Conservation (phyloP, 2,113 vertebrate genomes). For the Panthera leo region DNA sequence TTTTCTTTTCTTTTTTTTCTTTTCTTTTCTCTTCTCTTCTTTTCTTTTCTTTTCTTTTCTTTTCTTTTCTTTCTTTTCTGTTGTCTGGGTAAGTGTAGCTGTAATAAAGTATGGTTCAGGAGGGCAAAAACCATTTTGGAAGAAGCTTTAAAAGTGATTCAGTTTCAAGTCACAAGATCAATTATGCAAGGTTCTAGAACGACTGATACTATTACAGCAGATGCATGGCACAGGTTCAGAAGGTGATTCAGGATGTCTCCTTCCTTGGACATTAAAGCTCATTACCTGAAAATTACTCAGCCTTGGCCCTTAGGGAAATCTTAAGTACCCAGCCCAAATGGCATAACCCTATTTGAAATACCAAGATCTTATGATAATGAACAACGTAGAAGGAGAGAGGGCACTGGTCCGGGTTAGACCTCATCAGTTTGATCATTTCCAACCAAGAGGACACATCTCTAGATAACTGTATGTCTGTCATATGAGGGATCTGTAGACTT, state of each 20-base stretch:
- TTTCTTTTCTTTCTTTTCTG: not conserved
- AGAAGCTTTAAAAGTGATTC: constrained; percentile 29
- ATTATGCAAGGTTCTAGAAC: constrained; percentile 42
- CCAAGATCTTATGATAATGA: constrained; percentile 47
- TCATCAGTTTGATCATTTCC: not conserved
- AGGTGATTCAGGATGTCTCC: constrained; percentile 63
- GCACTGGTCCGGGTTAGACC: not conserved
- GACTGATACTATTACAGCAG: not conserved
- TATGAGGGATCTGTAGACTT: not conserved
- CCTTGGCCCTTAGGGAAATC: constrained; percentile 45
- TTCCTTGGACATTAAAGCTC: constrained; percentile 54
- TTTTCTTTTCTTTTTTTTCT: not conserved
- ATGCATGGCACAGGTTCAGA: constrained; percentile 49
- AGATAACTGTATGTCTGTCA: not conserved
- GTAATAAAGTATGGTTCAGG: not conserved
- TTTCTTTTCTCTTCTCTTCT: not conserved
- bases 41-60: not conserved
- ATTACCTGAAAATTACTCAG: constrained; percentile 72
- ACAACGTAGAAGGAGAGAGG: constrained; percentile 17
- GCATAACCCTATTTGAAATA: constrained; percentile 51
- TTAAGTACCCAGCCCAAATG: constrained; percentile 34
- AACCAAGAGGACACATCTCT: not conserved
- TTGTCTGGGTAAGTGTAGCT: not conserved
- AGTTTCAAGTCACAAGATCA: constrained; percentile 66
- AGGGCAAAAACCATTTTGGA: constrained; percentile 35